Evolutionary conservation across 2,113 vertebrate species (phyloP).

Genomic region (Myotis lucifugus): DNA sequence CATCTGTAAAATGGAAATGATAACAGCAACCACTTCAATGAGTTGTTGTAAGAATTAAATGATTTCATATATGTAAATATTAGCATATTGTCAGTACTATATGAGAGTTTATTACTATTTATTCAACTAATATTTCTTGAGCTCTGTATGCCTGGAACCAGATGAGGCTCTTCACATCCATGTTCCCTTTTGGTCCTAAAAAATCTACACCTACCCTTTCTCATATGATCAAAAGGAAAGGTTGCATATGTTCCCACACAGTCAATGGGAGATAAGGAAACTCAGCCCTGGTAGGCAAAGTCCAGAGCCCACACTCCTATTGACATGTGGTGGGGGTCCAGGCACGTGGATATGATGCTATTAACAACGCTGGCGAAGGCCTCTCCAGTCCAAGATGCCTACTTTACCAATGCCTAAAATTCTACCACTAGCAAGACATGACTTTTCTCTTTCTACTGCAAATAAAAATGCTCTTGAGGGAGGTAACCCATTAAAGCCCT

Average conservation of each 20-base stretch:
- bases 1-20: neutral
- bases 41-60: neutral
- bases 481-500: neutral
- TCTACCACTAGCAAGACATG: neutral
- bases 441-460: slow-evolving; percentile 9
- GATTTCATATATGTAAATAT: neutral
- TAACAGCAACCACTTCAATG: neutral
- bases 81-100: neutral
- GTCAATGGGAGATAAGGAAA: neutral
- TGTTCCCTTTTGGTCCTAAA: neutral
- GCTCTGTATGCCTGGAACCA: neutral
- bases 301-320: neutral
- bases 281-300: neutral
- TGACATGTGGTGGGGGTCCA: neutral
- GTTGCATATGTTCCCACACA: neutral
- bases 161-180: neutral
- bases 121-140: neutral
- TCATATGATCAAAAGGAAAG: neutral
- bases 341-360: neutral
- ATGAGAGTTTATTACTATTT: neutral
- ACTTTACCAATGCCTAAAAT: neutral
- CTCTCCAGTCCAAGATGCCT: neutral
- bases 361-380: neutral
- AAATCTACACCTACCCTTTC: neutral
- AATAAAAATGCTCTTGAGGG: neutral